phyloP scores from a whole-genome alignment of 1,140 invertebrate genomes.

The Diachasma alloeum region DNA sequence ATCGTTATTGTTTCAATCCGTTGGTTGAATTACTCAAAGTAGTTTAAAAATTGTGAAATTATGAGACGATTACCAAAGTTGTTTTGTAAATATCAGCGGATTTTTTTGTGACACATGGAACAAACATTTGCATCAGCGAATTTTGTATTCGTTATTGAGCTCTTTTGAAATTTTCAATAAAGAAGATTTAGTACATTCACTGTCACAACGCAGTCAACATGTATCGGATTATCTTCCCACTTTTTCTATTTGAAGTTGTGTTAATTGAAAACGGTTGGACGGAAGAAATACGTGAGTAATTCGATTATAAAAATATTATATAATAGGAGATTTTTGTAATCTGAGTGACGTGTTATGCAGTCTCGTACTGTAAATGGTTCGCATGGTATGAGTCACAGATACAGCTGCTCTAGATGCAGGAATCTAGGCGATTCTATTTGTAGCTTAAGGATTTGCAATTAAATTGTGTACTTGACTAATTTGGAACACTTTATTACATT shows the following conservation, averaged over 20 bases:
- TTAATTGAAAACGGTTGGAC: not conserved
- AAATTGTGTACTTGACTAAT: not conserved
- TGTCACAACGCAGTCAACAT: not conserved
- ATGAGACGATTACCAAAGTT: not conserved
- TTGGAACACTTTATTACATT: not conserved
- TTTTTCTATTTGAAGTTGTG: not conserved
- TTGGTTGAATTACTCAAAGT: not conserved
- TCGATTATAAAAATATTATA: not conserved
- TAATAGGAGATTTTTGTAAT: not conserved
- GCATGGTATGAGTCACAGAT: not conserved
- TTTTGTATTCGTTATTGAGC: not conserved
- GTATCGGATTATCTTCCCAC: not conserved
- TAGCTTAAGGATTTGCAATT: not conserved
- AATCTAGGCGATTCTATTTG: conserved; percentile 1
- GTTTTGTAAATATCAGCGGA: not conserved
- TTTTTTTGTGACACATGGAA: not conserved
- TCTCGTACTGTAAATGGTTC: not conserved
- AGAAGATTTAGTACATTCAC: not conserved
- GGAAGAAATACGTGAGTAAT: not conserved
- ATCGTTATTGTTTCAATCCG: not conserved
- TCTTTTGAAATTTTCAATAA: not conserved
- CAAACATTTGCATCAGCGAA: not conserved
- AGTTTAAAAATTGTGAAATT: not conserved
- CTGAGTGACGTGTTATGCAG: not conserved
- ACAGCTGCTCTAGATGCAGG: not conserved